These are phyloP conservation scores for Agriopis aurantiaria DNA, from an alignment of 2,888 invertebrate species.

Conservation along the genomic window DNA sequence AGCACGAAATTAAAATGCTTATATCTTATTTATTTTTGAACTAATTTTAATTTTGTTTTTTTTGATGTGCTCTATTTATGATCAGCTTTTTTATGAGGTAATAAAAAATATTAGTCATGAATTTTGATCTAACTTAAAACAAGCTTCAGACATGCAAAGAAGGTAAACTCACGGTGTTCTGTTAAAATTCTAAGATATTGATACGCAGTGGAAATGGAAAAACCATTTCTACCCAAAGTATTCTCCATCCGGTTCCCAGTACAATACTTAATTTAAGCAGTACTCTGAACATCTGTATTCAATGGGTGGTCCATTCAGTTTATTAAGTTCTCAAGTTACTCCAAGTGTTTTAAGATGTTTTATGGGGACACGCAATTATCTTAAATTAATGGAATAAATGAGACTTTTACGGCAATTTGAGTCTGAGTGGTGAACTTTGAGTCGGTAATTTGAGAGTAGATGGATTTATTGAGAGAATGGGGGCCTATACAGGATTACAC, in stretches of 20 bases:
- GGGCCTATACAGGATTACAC: too few species aligned
- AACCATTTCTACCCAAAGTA: constrained; percentile 3
- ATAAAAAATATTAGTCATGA: too few species aligned
- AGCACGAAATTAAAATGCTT: too few species aligned
- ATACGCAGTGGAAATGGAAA: background rate
- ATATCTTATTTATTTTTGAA: too few species aligned
- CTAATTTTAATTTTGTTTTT: too few species aligned
- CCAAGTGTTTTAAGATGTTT: constrained; percentile 31
- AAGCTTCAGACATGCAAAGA: too few species aligned
- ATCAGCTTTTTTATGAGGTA: too few species aligned
- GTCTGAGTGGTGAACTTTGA: constrained; percentile 10
- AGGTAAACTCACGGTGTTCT: too few species aligned
- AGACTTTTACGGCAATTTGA: constrained; percentile 25
- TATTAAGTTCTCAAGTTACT: constrained; percentile 41
- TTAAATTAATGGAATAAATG: constrained; percentile 33
- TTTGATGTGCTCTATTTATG: too few species aligned
- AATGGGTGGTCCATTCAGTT: constrained; percentile 34
- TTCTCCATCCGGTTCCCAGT: constrained; percentile 11
- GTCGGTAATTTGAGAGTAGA: constrained; percentile 10
- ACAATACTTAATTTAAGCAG: constrained; percentile 18
- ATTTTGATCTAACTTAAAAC: too few species aligned
- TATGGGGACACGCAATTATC: constrained; percentile 36
- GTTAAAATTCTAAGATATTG: too few species aligned
- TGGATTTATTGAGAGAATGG: constrained; percentile 13
- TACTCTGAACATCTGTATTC: constrained; percentile 30